These are phyloP conservation scores for Myodes glareolus DNA, from an alignment of 2,113 vertebrate species.

Conservation along the genomic window DNA sequence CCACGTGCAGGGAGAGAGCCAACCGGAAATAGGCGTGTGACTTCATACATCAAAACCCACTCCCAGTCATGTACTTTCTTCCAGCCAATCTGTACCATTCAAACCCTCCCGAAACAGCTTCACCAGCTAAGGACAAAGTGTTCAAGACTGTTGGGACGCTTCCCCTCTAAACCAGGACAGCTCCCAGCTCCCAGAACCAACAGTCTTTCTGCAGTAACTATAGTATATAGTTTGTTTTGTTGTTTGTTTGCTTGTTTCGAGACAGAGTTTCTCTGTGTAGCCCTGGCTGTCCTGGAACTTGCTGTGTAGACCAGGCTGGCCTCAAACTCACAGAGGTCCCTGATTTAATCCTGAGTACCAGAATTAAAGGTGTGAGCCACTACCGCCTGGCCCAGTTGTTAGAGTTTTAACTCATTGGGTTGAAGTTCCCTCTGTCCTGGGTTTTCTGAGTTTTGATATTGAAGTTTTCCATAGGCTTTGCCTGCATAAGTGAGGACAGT, in stretches of 20 bases:
- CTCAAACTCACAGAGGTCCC: neutral
- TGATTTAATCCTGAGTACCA: neutral
- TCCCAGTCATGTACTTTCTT: neutral
- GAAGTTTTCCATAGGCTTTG: constrained; percentile 32
- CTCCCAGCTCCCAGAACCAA: neutral
- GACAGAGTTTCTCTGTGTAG: neutral
- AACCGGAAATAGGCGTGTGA: neutral
- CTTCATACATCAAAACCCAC: neutral
- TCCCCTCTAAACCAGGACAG: neutral
- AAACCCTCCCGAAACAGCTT: neutral
- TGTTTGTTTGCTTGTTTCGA: neutral
- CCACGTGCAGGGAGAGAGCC: neutral
- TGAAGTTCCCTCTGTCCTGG: neutral
- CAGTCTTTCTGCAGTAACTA: neutral
- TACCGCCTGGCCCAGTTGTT: neutral
- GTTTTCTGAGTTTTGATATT: constrained; percentile 32
- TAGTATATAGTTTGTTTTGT: neutral
- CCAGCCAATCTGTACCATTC: neutral
- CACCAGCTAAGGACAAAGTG: neutral
- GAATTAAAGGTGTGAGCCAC: neutral
- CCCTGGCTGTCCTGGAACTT: neutral
- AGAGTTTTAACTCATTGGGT: neutral
- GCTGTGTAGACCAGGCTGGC: neutral
- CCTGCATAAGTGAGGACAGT: neutral
- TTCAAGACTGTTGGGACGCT: neutral